Base-by-base conservation (phyloP, 2,113 vertebrate species). In the Zapus hudsonius region DNA sequence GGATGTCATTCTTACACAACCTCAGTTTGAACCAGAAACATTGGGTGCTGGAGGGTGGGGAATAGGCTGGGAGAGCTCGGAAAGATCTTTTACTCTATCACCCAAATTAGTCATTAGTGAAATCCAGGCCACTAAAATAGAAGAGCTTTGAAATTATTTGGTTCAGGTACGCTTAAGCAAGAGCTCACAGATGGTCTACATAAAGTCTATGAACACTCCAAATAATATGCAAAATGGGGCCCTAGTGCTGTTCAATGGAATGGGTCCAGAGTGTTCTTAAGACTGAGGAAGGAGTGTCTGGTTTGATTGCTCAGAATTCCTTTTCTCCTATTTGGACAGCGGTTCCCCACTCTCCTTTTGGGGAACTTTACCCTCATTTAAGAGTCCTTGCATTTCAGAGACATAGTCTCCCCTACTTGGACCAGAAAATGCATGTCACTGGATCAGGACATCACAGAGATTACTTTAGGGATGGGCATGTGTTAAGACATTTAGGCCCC, bases 21-120 rank as follows among this genome's bases (percentile, higher is more conserved):
- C 64, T 89, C 15, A 33, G 27, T 85, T 93, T 89, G 40, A 93
- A 89, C 31, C 27, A 11, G 33, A 93, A 84, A 82, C 3, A 61
- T 19, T 52, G 47, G 52, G 52, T 52, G 52, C 16, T 52, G 52
- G 52, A 15, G 52, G 16, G 52, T 10, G 47, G 47, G 52, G 52
- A 10, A 52, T n/a, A n/a, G 27, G 27, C 8, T 78, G 86, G 27
- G 3, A 33, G n/a, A 91, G 75, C 44, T 81, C 55, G 10, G 74
- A 76, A 92, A 90, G 55, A 66, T 40, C 29, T 38, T 84, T 76
- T 25, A 84, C 78, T 73, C 73, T 66, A 55, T 78, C 72, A 36
- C 5, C 33, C 81, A 85, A 79, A 66, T 9, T 52, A 16, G 16
- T 6, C 4, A 23, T 63, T 40, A 80, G 38, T 40, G 59, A 93